phyloP scores from a whole-genome alignment of 2,888 invertebrate species.

The Rhorus exstirpatorius region DNA sequence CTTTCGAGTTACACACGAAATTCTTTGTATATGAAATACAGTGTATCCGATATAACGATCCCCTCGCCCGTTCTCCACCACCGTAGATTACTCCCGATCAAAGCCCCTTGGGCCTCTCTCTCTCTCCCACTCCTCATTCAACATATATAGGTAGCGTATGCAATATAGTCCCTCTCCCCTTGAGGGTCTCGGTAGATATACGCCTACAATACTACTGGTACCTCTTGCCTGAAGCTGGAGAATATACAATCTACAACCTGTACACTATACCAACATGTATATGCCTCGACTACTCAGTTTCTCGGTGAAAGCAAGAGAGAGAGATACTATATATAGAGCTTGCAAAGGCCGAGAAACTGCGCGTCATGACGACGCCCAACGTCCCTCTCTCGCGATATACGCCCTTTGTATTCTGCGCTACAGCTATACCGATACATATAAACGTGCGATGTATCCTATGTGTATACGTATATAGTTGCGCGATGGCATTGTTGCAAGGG shows the following conservation, averaged over 20 bases:
- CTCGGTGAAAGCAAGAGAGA: constrained; percentile 26
- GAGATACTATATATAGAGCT: constrained; percentile 43
- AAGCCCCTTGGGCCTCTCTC: constrained; percentile 79
- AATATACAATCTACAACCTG: constrained; percentile 41
- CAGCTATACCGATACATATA: constrained; percentile 17
- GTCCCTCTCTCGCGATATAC: constrained; percentile 31
- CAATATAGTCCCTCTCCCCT: constrained; percentile 54
- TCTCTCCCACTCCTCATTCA: constrained; percentile 42
- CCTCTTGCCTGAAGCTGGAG: constrained; percentile 39
- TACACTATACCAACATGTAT: constrained; percentile 3
- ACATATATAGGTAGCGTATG: constrained; percentile 23
- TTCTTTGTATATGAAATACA: constrained; percentile 7
- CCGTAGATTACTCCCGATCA: constrained; percentile 77
- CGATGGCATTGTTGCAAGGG: constrained; percentile 79
- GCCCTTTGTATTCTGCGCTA: constrained; percentile 6
- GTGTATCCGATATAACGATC: constrained; percentile 36
- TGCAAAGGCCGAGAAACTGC: constrained; percentile 46
- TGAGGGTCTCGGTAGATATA: constrained; percentile 41
- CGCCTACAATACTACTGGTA: constrained; percentile 37
- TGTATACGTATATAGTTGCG: constrained; percentile 40
- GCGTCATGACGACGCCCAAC: constrained; percentile 67
- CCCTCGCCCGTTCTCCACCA: constrained; percentile 65
- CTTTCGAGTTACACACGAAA: constrained; percentile 13
- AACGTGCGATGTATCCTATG: background rate
- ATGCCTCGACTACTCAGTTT: background rate